phyloP scores from a whole-genome alignment of 2,888 invertebrate species.

The Dolichopus griseipennis region DNA sequence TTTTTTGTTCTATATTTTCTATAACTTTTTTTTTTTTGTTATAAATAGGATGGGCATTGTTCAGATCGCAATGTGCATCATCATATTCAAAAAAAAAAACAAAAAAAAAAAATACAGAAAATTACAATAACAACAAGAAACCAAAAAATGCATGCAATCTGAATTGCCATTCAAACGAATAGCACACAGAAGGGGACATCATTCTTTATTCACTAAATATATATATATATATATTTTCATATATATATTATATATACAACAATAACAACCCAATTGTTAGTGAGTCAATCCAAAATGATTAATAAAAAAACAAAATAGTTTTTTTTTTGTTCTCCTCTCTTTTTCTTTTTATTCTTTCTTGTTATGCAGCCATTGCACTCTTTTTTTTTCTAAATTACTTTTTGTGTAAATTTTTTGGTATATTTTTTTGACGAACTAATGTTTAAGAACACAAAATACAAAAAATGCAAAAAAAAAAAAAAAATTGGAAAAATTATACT shows the following conservation, averaged over 20 bases:
- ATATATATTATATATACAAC: neutral
- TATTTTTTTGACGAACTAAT: neutral
- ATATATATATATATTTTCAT: too few species aligned
- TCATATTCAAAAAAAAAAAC: neutral
- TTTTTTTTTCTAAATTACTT: neutral
- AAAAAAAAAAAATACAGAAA: neutral
- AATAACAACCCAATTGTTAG: neutral
- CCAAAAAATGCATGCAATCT: neutral
- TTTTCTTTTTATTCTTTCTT: too few species aligned
- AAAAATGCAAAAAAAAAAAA: too few species aligned
- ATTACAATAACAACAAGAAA: neutral
- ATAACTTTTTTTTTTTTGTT: neutral
- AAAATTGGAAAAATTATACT: neutral
- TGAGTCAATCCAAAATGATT: slow-evolving; percentile 2
- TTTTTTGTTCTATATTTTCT: neutral
- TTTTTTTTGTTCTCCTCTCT: neutral
- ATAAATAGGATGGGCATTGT: neutral
- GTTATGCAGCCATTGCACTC: neutral
- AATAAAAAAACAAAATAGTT: neutral
- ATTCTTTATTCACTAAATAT: neutral
- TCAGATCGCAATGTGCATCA: neutral
- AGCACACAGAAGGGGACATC: neutral
- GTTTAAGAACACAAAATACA: neutral
- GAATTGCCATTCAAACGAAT: neutral
- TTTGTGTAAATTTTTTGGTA: neutral